Base-by-base conservation (phyloP, 2,888 invertebrate genomes). In the Lapara coniferarum region DNA sequence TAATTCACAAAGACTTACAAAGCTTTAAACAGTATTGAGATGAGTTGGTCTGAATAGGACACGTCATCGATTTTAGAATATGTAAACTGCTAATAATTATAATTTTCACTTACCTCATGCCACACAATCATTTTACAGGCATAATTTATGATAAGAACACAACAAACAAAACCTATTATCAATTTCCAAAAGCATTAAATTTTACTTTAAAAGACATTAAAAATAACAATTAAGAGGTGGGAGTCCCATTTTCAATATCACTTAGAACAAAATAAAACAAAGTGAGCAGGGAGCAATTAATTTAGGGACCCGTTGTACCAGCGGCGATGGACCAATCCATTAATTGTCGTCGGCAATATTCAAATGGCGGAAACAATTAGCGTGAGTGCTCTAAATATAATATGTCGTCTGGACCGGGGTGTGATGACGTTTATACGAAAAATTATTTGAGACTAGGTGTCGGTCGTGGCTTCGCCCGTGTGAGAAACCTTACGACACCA, bases 331-430 rank as follows among this genome's bases (percentile, higher is more conserved):
- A 89, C 93, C 93, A 91, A 93, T 93, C 90, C 84, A 81, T 87
- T 92, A 93, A 94, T 92, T 92, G 93, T 93, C 90, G 82, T 80
- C 82, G 84, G 91, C 91, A 91, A 93, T 94, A 93, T 93, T 93
- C 91, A 94, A 94, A 94, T 94, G 94, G 90, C 91, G 91, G 89
- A 90, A 93, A 94, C 91, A 94, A 94, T 94, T 94, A 94, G 85
- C 81, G 81, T 87, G 85, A 94, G 94, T 94, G 94, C 93, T 88
- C 81, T 80, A 80, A 81, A 86, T 83, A 81, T 78, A 85, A 84
- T 87, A 63, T 83, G 78, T 77, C 79, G 68, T 69, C 68, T 69
- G 63, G 63, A 63, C 59, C 19, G 10, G 53, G 44, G 46, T 59
- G n/a, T 59, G 68, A 53, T 63, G 16, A 68, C 52, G 70, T 70